Percentiles rank a stretch among this genome's conserved stretches.
These are phyloP conservation scores for Steinernema khuongi DNA, from an alignment of 1,140 invertebrate species.

Conservation along the genomic window DNA sequence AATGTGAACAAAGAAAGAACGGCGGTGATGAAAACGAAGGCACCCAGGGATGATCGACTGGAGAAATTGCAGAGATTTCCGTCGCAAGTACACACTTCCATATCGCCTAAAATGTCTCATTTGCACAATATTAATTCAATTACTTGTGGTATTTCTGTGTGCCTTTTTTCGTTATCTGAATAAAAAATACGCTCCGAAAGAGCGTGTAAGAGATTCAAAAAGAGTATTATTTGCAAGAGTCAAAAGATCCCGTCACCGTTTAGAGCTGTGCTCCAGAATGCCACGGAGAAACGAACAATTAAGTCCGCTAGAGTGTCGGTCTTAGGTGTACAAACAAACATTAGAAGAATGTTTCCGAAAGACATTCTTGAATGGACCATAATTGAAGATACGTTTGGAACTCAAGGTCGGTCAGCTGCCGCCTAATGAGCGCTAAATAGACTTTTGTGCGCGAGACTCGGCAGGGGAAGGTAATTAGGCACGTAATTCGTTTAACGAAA, in stretches of 20 bases:
- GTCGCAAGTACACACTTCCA: constrained; percentile 53
- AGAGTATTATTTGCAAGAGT: too few species aligned
- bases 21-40: background rate
- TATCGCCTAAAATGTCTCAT: constrained; percentile 35
- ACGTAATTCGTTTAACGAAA: background rate
- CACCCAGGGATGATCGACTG: background rate
- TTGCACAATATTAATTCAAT: background rate
- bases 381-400: background rate
- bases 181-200: too few species aligned
- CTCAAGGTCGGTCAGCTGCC: background rate
- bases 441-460: background rate
- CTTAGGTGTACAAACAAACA: too few species aligned
- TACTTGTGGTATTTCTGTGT: too few species aligned
- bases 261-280: too few species aligned
- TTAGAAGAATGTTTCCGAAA: too few species aligned
- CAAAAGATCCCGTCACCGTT: too few species aligned
- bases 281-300: too few species aligned
- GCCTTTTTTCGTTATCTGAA: too few species aligned
- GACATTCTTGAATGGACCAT: background rate
- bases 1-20: background rate
- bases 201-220: too few species aligned
- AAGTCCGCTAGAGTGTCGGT: too few species aligned
- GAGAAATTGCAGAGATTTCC: constrained; percentile 46
- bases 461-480: background rate
- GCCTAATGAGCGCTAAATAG: constrained; percentile 1